These are phyloP conservation scores for Bombus confusus DNA, from an alignment of 1,140 invertebrate genomes.

Conservation along the genomic window DNA sequence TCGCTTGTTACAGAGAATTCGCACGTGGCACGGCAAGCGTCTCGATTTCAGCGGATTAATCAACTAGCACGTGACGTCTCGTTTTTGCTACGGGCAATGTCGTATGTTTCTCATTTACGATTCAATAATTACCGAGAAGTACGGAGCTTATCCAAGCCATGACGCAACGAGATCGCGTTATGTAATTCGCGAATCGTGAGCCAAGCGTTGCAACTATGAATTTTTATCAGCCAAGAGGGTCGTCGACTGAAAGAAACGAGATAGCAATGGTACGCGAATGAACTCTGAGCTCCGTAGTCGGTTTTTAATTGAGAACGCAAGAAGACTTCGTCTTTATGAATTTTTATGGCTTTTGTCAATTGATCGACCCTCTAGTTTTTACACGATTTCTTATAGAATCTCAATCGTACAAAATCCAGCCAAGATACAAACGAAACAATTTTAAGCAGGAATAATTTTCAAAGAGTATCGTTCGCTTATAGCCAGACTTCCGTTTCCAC, in stretches of 20 bases:
- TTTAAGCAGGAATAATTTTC: neutral
- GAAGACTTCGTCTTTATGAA: neutral
- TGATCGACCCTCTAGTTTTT: neutral
- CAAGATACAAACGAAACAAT: neutral
- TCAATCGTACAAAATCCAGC: neutral
- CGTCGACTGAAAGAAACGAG: neutral
- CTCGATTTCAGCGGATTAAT: conserved; percentile 27
- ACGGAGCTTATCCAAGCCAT: conserved; percentile 9
- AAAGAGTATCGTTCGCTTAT: neutral
- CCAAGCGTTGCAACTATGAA: neutral
- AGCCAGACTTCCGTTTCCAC: neutral
- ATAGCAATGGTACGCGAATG: neutral
- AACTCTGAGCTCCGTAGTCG: neutral
- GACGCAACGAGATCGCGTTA: conserved; percentile 32
- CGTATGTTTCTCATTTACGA: neutral
- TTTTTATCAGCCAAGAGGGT: conserved; percentile 16
- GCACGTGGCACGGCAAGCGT: neutral
- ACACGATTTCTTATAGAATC: neutral
- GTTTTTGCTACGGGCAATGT: neutral
- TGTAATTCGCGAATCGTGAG: conserved; percentile 34
- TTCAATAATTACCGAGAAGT: conserved; percentile 18
- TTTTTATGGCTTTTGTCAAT: neutral
- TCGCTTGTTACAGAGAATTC: neutral
- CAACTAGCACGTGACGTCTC: conserved; percentile 15
- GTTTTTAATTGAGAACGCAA: neutral